Evolutionary conservation across 2,888 invertebrate species (phyloP).

Genomic region (Cryptocephalus primarius): DNA sequence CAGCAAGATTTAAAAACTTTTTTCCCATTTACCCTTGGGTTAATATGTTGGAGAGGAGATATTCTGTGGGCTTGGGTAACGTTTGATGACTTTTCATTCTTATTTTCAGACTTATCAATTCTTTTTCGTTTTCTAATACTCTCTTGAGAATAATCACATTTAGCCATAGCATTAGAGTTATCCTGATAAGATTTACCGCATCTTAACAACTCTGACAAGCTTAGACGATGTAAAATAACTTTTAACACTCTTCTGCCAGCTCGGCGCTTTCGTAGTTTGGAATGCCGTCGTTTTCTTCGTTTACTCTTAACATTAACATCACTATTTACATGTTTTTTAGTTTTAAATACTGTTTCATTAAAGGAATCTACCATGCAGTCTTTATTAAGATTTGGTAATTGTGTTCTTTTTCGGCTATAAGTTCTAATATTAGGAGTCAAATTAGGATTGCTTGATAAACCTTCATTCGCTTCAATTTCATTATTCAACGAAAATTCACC

Average conservation of each 20-base stretch:
- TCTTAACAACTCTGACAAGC: conserved; percentile 6
- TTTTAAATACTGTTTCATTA: too few relatives aligned
- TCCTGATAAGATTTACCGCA: conserved; percentile 8
- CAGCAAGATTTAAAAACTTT: conserved; percentile 9
- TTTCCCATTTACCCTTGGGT: conserved; percentile 15
- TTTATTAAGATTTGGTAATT: conserved; percentile 10
- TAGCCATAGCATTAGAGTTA: conserved; percentile 11
- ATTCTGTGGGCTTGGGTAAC: conserved; percentile 16
- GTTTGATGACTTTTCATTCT: conserved; percentile 15
- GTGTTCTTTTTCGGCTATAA: conserved; percentile 11
- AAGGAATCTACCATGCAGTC: conserved; percentile 14
- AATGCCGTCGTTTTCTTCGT: conserved; percentile 3
- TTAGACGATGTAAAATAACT: conserved; percentile 12
- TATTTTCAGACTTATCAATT: conserved; percentile 17
- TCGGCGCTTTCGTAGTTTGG: conserved; percentile 13
- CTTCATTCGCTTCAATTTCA: conserved; percentile 3
- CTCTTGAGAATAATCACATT: conserved; percentile 17
- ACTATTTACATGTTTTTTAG: conserved; percentile 18
- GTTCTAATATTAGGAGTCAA: conserved; percentile 17
- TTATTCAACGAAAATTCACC: too few relatives aligned
- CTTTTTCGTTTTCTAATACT: conserved; percentile 12
- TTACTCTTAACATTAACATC: conserved; percentile 9
- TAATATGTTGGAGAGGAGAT: conserved; percentile 19
- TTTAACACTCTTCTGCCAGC: conserved; percentile 13
- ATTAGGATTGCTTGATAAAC: conserved; percentile 15